phyloP scores from a whole-genome alignment of 2,888 invertebrate genomes.

The Gymnoscelis rufifasciata region DNA sequence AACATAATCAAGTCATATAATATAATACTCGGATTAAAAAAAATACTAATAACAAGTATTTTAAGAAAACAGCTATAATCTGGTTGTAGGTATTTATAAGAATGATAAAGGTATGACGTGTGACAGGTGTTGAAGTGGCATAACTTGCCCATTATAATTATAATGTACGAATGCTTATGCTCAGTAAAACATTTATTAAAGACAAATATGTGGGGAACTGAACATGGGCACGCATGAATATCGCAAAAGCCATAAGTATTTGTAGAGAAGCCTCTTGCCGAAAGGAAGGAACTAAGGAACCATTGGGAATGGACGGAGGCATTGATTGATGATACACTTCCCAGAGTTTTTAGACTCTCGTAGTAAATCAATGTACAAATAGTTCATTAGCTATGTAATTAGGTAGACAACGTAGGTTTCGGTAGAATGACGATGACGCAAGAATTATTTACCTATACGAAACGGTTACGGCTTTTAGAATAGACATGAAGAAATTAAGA shows the following conservation, averaged over 20 bases:
- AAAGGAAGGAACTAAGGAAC: background rate
- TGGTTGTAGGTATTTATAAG: background rate
- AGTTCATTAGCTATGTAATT: constrained; percentile 1
- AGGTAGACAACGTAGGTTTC: constrained; percentile 1
- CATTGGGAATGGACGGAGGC: background rate
- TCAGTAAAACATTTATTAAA: too few species aligned
- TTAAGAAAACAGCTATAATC: background rate
- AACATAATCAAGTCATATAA: too few species aligned
- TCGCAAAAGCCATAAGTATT: background rate
- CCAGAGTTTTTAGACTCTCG: background rate
- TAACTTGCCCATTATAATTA: too few species aligned
- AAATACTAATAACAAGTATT: too few species aligned
- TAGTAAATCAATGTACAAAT: background rate
- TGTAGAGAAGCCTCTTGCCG: background rate
- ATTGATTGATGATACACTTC: constrained; percentile 5
- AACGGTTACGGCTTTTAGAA: too few species aligned
- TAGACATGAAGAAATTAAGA: too few species aligned
- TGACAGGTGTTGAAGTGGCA: too few species aligned
- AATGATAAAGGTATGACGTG: constrained; percentile 13
- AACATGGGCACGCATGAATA: background rate
- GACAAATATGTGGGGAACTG: too few species aligned
- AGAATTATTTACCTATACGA: background rate
- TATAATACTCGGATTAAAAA: too few species aligned
- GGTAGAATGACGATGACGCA: background rate
- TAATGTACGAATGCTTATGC: too few species aligned